These are phyloP conservation scores for Arizona elegans DNA, from an alignment of 2,113 vertebrate species.

Conservation along the genomic window DNA sequence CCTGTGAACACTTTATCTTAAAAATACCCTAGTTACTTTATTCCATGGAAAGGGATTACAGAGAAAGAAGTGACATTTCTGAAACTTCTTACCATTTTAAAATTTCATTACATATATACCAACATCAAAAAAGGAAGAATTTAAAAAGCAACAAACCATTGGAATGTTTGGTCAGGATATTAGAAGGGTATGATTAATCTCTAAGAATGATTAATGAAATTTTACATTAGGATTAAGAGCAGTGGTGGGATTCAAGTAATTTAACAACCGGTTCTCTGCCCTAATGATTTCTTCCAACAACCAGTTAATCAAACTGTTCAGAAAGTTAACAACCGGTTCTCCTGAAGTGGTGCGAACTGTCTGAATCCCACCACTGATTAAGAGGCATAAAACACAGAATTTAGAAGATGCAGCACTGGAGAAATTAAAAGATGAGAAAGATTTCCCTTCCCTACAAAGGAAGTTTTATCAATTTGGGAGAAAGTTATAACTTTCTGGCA, in stretches of 20 bases:
- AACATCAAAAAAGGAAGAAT: not conserved
- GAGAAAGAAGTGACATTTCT: not conserved
- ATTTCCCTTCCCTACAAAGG: not conserved
- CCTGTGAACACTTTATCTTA: not conserved
- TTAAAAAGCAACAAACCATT: not conserved
- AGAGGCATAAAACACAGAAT: not conserved
- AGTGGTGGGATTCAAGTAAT: too few relatives aligned
- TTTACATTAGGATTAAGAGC: too few relatives aligned
- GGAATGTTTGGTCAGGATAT: not conserved
- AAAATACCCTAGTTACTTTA: not conserved
- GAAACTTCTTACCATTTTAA: not conserved
- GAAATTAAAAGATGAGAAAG: not conserved
- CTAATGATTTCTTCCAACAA: too few relatives aligned
- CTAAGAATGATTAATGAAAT: too few relatives aligned
- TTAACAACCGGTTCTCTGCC: too few relatives aligned
- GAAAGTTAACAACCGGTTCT: too few relatives aligned
- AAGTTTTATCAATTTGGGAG: not conserved
- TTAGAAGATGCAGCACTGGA: not conserved
- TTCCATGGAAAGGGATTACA: not conserved
- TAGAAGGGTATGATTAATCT: not conserved
- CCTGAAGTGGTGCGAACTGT: too few relatives aligned
- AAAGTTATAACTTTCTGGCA: not conserved
- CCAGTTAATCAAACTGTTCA: too few relatives aligned
- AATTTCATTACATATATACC: not conserved
- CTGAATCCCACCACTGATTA: not conserved